Evolutionary conservation across 2,797 vertebrate genomes (phyloP).

Genomic region (Coranthus polyacanthus): DNA sequence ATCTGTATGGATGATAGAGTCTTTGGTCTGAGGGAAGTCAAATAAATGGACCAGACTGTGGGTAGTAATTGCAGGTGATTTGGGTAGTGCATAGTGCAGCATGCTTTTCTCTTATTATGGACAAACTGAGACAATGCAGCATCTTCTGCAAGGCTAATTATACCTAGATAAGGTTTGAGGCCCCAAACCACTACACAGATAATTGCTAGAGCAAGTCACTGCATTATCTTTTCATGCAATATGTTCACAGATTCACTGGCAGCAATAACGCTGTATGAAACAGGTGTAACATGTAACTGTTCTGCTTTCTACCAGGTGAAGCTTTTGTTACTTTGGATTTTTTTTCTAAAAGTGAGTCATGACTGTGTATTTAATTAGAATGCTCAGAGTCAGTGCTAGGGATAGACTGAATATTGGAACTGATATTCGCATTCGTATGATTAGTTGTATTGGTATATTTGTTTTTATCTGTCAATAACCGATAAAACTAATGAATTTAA

Average conservation of each 20-base stretch:
- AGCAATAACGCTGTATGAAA: background rate
- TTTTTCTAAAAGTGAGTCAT: no score
- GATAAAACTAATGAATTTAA: no score
- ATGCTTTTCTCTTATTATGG: slow-evolving; percentile 51
- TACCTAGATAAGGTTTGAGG: slow-evolving; percentile 15
- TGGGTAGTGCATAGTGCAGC: slow-evolving; percentile 28
- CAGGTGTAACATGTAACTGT: background rate
- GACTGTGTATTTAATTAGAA: no score
- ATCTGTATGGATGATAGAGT: slow-evolving; percentile 35
- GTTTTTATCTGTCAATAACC: no score
- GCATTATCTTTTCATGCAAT: background rate
- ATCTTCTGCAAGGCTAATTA: slow-evolving; percentile 24
- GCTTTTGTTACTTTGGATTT: background rate
- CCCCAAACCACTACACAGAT: slow-evolving; percentile 11
- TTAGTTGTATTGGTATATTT: background rate
- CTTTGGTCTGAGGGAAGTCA: slow-evolving; percentile 46
- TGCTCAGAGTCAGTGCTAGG: no score
- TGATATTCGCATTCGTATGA: background rate
- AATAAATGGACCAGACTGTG: slow-evolving; percentile 53
- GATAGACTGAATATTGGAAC: no score
- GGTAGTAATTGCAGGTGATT: slow-evolving; percentile 64
- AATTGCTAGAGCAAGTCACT: slow-evolving; percentile 3
- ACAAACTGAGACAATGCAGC: slow-evolving; percentile 24
- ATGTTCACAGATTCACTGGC: background rate
- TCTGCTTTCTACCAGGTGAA: background rate